Evolutionary conservation across 1,140 invertebrate genomes (phyloP), one percentile per base, ranked within the genome.

Genomic region (Drosophila chauvacae): DNA sequence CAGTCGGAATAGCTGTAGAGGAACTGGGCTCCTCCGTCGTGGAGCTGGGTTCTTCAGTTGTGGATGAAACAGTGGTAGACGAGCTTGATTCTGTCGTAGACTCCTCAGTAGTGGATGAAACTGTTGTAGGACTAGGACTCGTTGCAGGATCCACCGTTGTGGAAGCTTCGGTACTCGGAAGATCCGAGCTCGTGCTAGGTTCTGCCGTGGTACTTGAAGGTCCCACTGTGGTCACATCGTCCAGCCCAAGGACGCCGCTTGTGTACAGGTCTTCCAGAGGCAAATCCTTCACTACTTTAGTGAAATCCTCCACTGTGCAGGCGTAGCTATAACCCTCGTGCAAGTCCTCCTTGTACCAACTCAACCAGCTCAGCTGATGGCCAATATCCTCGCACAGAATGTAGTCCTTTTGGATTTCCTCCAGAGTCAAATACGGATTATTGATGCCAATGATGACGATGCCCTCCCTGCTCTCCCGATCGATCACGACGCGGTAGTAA

Each of bases 311-410:
- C 14, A 96, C 93, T 2, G 93, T 92, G 81, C 96, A 96, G n/a
- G 95, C 95, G 82, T 96, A 96, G 9, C 94, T 94, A 76, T 95
- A 95, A 0, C 96, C 96, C 14, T 93, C 75, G 11, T 91, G 91
- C 30, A 95, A 92, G 77, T 94, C 92, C 47, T 93, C 81, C 4
- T 92, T 88, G 3, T 83, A 41, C 94, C 94, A 94, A 16, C 73
- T 77, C 3, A 95, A 61, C 94, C 94, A 95, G 13, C 84, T 90
- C 0, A 94, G 84, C 48, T 76, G 83, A 37, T 91, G 62, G 4
- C 93, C 93, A 57, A 95, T 91, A 88, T 95, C 93, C 9, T 84
- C 73, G 71, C 95, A 95, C 48, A 95, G 72, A 16, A 93, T 86
- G 73, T 94, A 91, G 33, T 93, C 93, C 1, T 80, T 59, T 3